phyloP scores from a whole-genome alignment of 1,140 invertebrate genomes.

The Eurosta solidaginis region DNA sequence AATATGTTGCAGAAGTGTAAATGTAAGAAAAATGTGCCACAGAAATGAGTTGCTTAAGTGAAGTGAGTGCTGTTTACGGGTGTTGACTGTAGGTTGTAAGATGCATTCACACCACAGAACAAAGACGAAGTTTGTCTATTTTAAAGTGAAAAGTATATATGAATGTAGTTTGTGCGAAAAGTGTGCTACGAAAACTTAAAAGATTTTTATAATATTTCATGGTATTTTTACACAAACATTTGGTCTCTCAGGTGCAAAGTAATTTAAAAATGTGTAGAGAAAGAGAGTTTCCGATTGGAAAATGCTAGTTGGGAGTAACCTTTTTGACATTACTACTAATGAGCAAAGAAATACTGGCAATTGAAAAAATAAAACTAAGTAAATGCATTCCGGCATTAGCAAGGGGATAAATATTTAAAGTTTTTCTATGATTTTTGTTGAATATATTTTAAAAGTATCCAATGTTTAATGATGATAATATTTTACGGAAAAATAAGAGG shows the following conservation, averaged over 20 bases:
- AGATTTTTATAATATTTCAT: slow-evolving; percentile 20
- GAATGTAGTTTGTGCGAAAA: neutral
- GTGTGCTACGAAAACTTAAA: neutral
- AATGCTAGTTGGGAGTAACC: neutral
- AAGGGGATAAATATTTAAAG: neutral
- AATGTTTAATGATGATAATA: too few species aligned
- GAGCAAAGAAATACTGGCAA: slow-evolving; percentile 21
- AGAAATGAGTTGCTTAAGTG: neutral
- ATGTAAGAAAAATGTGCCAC: neutral
- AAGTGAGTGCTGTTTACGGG: neutral
- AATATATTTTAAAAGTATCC: too few species aligned
- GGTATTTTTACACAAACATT: neutral
- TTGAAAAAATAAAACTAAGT: neutral
- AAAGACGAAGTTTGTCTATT: slow-evolving; percentile 7
- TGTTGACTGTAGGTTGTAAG: neutral
- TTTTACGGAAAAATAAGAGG: too few species aligned
- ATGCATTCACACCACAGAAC: neutral
- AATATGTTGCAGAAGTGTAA: neutral
- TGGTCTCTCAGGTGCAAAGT: neutral
- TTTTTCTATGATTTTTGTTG: too few species aligned
- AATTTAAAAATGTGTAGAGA: neutral
- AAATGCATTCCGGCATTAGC: neutral
- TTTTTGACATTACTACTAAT: neutral
- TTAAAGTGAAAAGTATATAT: slow-evolving; percentile 14
- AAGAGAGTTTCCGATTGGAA: slow-evolving; percentile 25